A percentile compares a stretch with the other conserved stretches of the same genome.
Conservation (phyloP, 2,797 vertebrate genomes). For the Hippocampus kuda region DNA sequence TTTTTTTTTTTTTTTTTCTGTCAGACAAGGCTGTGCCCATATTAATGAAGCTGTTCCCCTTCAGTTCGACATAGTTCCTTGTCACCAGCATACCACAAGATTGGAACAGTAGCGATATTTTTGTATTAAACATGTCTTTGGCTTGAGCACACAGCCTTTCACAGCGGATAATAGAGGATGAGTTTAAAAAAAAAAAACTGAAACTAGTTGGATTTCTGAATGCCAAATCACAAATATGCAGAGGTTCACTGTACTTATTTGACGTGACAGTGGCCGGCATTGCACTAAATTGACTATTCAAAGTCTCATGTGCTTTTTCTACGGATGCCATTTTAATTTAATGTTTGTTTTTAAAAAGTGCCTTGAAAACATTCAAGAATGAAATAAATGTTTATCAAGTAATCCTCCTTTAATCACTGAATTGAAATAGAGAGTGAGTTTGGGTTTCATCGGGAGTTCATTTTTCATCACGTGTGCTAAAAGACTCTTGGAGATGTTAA, state of each 20-base stretch:
- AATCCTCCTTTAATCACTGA: neutral
- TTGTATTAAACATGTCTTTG: neutral
- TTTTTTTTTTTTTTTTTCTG: neutral
- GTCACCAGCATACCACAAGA: neutral
- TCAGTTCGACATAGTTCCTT: neutral
- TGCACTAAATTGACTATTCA: neutral
- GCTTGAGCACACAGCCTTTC: neutral
- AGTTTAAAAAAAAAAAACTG: neutral
- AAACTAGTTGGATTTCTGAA: too few relatives aligned
- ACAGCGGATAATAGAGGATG: neutral
- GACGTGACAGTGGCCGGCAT: neutral
- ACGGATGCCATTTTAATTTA: neutral
- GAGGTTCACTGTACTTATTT: neutral
- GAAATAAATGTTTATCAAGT: neutral
- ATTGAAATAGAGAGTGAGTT: neutral
- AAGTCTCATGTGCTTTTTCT: neutral
- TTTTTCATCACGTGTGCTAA: conserved; percentile 53
- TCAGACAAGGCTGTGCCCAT: neutral
- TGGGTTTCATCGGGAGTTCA: conserved; percentile 27
- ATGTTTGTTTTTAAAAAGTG: neutral
- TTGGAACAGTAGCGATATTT: neutral
- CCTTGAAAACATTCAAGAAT: neutral
- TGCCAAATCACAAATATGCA: neutral
- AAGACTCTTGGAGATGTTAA: conserved; percentile 38
- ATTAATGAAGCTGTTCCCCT: neutral